A percentile compares a stretch with the other conserved stretches of the same genome.
Conservation (phyloP, 2,797 vertebrate species). For the Scolopax bukidnonensis region DNA sequence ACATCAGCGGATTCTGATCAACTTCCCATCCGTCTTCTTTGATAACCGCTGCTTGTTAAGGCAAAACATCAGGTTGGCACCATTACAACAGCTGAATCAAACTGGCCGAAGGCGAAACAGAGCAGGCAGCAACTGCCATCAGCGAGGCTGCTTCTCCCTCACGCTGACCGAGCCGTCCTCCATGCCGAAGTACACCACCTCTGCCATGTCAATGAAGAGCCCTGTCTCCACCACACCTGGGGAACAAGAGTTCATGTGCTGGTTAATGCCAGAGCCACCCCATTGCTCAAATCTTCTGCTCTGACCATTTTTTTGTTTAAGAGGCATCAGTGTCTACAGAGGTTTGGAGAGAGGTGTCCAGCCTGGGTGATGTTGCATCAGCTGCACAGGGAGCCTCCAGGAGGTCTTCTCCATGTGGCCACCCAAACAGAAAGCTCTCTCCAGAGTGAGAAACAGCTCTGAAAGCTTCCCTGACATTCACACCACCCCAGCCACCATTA, state of each 20-base stretch:
- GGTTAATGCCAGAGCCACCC: background rate
- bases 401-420: background rate
- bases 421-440: background rate
- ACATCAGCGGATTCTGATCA: conserved; percentile 46
- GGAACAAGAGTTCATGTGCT: background rate
- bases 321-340: accelerated
- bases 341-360: background rate
- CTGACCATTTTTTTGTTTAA: background rate
- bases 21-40: background rate
- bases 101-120: background rate
- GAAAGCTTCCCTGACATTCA: accelerated
- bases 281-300: accelerated
- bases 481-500: accelerated
- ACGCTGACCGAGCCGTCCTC: conserved; percentile 90
- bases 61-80: conserved; percentile 72
- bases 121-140: background rate
- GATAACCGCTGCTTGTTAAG: conserved; percentile 70
- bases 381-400: accelerated
- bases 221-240: conserved; percentile 97
- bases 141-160: conserved; percentile 81
- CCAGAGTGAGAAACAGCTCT: background rate
- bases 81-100: background rate
- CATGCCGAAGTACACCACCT: conserved; percentile 96
- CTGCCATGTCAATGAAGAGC: conserved; percentile 93
- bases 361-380: background rate